Percentiles rank a stretch among this genome's conserved stretches.
These are phyloP conservation scores for Vulpes vulpes DNA, from an alignment of 2,113 vertebrate genomes.

Conservation along the genomic window DNA sequence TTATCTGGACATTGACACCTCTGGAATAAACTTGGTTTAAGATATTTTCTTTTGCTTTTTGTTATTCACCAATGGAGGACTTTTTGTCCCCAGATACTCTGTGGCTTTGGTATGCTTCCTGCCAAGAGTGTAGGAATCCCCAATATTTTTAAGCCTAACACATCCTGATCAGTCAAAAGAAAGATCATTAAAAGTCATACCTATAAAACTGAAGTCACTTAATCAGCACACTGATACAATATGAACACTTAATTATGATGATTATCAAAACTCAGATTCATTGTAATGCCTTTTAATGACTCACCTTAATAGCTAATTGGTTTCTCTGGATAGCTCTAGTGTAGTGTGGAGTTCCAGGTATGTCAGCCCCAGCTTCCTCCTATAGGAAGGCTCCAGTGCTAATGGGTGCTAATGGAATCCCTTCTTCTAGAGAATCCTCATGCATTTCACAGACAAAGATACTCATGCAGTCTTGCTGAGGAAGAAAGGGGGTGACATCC, in stretches of 20 bases:
- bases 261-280: not conserved
- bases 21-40: not conserved
- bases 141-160: not conserved
- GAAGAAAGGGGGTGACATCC: not conserved
- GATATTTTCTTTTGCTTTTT: not conserved
- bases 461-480: not conserved
- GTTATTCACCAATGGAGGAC: not conserved
- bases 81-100: not conserved
- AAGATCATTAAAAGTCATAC: not conserved
- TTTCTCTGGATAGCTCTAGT: not conserved
- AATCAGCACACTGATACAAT: slow-evolving; percentile 33
- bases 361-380: not conserved
- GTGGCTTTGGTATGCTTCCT: not conserved
- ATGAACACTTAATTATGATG: slow-evolving; percentile 56
- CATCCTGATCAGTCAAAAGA: slow-evolving; percentile 27
- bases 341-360: not conserved
- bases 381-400: not conserved
- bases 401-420: not conserved
- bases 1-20: not conserved
- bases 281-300: not conserved
- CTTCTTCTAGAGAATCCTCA: not conserved
- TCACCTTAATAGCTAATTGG: not conserved
- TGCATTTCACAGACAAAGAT: not conserved
- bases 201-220: slow-evolving; percentile 53
- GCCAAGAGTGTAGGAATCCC: not conserved